Percentiles rank a stretch among this genome's conserved stretches.
Conservation (phyloP, 2,113 vertebrate genomes). For the Siniperca chuatsi region DNA sequence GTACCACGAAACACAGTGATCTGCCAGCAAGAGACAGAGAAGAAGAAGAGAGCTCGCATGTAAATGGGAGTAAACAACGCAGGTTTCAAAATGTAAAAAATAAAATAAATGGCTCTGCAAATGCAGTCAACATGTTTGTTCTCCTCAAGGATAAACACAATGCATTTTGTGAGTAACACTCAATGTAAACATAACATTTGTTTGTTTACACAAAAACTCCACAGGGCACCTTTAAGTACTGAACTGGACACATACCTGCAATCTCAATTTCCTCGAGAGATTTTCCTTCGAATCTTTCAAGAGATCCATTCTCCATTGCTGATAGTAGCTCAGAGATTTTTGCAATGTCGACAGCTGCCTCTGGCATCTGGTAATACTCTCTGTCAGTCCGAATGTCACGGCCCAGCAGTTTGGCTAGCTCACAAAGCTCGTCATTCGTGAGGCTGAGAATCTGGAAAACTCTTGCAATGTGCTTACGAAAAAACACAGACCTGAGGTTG, state of each 20-base stretch:
- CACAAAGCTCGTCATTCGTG: conserved; percentile 35
- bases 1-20: neutral
- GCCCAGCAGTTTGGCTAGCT: conserved; percentile 59
- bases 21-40: neutral
- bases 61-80: neutral
- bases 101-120: neutral
- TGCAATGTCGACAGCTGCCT: conserved; percentile 61
- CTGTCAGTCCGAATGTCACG: conserved; percentile 48
- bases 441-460: conserved; percentile 69
- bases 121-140: neutral
- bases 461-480: conserved; percentile 44
- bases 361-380: conserved; percentile 61
- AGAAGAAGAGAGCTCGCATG: neutral
- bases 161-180: neutral
- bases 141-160: too few relatives aligned
- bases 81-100: neutral
- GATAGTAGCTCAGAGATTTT: conserved; percentile 64
- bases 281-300: conserved; percentile 64
- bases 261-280: conserved; percentile 69
- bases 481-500: conserved; percentile 30
- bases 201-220: neutral
- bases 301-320: conserved; percentile 52
- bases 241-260: conserved; percentile 57
- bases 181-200: neutral
- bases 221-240: neutral